Evolutionary conservation across 2,888 invertebrate genomes (phyloP), one percentile per base, ranked within the genome.

Genomic region (Gandaritis pyraliata): DNA sequence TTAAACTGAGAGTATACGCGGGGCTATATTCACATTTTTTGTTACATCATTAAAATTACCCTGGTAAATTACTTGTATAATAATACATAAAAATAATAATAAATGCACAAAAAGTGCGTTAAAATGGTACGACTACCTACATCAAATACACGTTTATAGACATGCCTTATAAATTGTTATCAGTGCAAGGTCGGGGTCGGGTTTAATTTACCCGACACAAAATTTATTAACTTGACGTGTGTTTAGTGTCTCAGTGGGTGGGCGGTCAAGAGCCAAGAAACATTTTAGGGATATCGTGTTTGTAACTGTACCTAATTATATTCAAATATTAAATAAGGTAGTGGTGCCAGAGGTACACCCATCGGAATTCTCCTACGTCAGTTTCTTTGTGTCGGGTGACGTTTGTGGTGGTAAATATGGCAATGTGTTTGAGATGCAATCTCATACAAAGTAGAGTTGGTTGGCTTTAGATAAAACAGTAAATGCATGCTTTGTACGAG

Each of bases 61-160:
- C 91, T 91, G 91, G 90, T 82, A 78, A 78, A 80, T 82, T 76
- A 76, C 78, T 78, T 74, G 81, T 76, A 80, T 82, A 82, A 81
- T 80, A 58, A 83, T 82, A 85, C 76, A 73, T 75, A 82, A 77
- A 82, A 82, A 81, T 78, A 85, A 83, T 77, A 81, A 83, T 81
- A 83, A 77, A 74, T 71, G 87, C 88, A 88, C 89, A 78, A 87
- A 86, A 83, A 81, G 89, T 86, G 89, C 86, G 72, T 72, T 67
- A 70, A 69, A 61, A 72, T 69, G 69, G 70, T 68, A 75, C 58
- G 61, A 52, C 41, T 52, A 57, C 23, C 36, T 54, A 63, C 47
- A 60, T 63, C 36, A 54, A 59, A 58, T 56, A 64, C 59, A 53
- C 50, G 36, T 53, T 45, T 52, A 41, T 46, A 50, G 41, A 52